A percentile compares a stretch with the other conserved stretches of the same genome.
Evolutionary conservation across 2,888 invertebrate genomes (phyloP).

Genomic region (Elgonia sp.): DNA sequence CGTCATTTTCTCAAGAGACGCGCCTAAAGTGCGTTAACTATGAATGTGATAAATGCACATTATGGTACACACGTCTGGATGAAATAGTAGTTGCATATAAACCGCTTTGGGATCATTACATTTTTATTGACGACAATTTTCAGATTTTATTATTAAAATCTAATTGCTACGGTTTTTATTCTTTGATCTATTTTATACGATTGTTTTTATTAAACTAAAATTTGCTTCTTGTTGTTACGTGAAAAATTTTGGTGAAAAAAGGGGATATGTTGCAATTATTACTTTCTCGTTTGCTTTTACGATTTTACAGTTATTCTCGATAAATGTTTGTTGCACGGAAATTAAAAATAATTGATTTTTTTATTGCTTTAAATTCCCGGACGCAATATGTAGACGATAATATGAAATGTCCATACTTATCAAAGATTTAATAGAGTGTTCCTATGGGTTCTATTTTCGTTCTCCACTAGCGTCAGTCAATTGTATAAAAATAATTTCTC

Average conservation of each 20-base stretch:
- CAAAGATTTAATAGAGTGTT: conserved; percentile 54
- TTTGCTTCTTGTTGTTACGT: not conserved
- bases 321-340: not conserved
- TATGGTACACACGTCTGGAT: conserved; percentile 5
- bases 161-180: not conserved
- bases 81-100: conserved; percentile 6
- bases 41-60: conserved; percentile 53
- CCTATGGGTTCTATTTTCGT: conserved; percentile 63
- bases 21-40: conserved; percentile 66
- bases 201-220: not conserved
- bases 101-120: not conserved
- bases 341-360: conserved; percentile 22
- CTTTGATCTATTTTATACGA: not conserved
- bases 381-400: conserved; percentile 4
- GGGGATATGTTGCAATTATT: not conserved
- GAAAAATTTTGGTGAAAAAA: not conserved
- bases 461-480: conserved; percentile 47
- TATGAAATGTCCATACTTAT: conserved; percentile 49
- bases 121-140: not conserved
- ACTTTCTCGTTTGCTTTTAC: not conserved
- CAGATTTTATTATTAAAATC: not conserved
- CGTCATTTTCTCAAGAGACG: conserved; percentile 69
- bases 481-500: conserved; percentile 59
- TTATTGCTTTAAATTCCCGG: conserved; percentile 3
- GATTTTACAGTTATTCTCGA: not conserved